phyloP scores from a whole-genome alignment of 2,888 invertebrate species.

The Caenorhabditis auriculariae region DNA sequence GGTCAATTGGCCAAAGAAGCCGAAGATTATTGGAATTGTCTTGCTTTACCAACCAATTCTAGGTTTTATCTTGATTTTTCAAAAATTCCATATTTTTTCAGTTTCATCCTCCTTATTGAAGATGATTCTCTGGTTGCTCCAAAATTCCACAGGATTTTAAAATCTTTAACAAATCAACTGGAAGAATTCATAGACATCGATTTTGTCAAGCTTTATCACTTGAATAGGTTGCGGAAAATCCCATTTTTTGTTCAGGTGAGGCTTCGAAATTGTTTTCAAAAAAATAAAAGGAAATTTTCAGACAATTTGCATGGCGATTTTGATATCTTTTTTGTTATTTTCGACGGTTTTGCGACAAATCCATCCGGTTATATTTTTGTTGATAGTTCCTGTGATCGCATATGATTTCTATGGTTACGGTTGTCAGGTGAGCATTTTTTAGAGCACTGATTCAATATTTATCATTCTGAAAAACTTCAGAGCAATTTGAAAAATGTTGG shows the following conservation, averaged over 20 bases:
- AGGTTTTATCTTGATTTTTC: constrained; percentile 5
- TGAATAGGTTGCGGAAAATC: constrained; percentile 34
- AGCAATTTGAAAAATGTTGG: background rate
- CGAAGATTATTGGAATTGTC: constrained; percentile 42
- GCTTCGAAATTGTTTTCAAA: background rate
- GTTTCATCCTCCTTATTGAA: constrained; percentile 38
- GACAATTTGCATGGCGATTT: constrained; percentile 13
- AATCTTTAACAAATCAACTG: constrained; percentile 24
- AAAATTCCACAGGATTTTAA: constrained; percentile 17
- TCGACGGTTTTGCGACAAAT: constrained; percentile 8
- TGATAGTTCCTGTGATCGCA: constrained; percentile 7
- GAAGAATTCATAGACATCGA: constrained; percentile 19
- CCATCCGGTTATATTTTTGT: constrained; percentile 4
- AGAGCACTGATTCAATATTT: no score
- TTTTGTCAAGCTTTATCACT: constrained; percentile 49
- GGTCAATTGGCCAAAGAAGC: constrained; percentile 37
- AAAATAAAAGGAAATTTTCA: constrained; percentile 5
- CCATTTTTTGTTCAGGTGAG: constrained; percentile 32
- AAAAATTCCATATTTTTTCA: constrained; percentile 1
- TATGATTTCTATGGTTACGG: constrained; percentile 4
- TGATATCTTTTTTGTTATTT: constrained; percentile 7
- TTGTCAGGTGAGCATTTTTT: constrained; percentile 13
- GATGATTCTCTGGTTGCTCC: constrained; percentile 40
- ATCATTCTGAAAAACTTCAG: no score
- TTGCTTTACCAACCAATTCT: constrained; percentile 7